Evolutionary conservation across 1,140 invertebrate genomes (phyloP).

Genomic region (Trichonephila inaurata): DNA sequence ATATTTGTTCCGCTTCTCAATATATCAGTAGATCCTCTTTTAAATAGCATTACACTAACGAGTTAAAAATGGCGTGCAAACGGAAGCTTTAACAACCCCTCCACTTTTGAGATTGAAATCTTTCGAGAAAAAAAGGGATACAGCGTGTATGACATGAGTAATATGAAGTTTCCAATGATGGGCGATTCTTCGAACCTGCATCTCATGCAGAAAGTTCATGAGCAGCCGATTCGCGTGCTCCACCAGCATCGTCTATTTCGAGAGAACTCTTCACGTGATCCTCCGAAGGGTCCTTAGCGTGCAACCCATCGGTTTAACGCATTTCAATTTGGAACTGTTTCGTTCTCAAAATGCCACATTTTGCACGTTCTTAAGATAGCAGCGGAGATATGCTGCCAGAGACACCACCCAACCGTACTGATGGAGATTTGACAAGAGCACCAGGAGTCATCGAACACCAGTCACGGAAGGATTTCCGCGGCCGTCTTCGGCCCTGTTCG

Average conservation of each 20-base stretch:
- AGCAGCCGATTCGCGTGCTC: background rate
- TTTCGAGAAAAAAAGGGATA: too few relatives aligned
- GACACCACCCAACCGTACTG: background rate
- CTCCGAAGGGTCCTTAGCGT: background rate
- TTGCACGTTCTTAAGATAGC: constrained; percentile 22
- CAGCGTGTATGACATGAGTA: too few relatives aligned
- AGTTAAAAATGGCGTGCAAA: too few relatives aligned
- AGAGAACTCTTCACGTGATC: background rate
- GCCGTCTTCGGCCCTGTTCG: background rate
- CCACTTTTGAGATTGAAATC: too few relatives aligned
- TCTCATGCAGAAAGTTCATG: background rate
- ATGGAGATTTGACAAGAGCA: background rate
- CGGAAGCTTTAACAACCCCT: too few relatives aligned
- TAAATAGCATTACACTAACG: too few relatives aligned
- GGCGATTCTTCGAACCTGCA: too few relatives aligned
- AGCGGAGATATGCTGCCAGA: background rate
- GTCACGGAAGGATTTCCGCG: constrained; percentile 14
- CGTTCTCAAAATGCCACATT: background rate
- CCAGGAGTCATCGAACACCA: background rate
- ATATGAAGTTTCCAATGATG: too few relatives aligned
- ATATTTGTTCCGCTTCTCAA: too few relatives aligned
- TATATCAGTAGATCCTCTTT: too few relatives aligned
- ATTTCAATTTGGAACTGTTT: constrained; percentile 8
- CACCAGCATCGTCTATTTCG: background rate
- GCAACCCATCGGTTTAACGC: background rate